These are phyloP conservation scores for Pluvialis apricaria DNA, from an alignment of 2,113 vertebrate genomes.

Conservation along the genomic window DNA sequence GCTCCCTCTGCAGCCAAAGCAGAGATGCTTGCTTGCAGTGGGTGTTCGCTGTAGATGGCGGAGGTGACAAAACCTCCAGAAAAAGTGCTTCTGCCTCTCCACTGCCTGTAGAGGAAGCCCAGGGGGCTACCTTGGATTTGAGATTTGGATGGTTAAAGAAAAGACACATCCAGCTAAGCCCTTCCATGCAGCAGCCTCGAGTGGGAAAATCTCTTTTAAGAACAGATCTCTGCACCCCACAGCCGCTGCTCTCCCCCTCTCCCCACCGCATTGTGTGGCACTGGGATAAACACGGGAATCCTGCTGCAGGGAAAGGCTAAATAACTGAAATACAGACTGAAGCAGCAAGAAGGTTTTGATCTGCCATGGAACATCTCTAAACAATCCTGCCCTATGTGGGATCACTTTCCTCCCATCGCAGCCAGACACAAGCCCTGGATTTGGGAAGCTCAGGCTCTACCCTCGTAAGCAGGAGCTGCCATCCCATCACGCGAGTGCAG, in stretches of 20 bases:
- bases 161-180: background rate
- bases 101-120: background rate
- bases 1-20: background rate
- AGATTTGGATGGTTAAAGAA: background rate
- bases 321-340: accelerated
- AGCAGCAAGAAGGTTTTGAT: background rate
- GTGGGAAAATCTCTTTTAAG: background rate
- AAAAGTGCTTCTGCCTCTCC: background rate
- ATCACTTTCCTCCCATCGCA: background rate
- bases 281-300: background rate
- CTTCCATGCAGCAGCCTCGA: background rate
- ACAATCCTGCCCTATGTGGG: background rate
- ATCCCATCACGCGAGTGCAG: accelerated
- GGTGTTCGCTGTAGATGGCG: background rate
- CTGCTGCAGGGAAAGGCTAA: background rate
- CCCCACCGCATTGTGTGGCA: accelerated
- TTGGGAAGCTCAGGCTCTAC: background rate
- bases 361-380: background rate
- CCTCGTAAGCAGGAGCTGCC: background rate
- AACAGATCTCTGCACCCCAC: background rate
- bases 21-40: background rate
- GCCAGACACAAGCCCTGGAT: background rate
- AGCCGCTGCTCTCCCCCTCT: background rate
- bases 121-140: background rate
- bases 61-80: background rate